Percentiles rank a stretch among this genome's conserved stretches.
Conservation (phyloP, 2,888 invertebrate genomes). For the Myopa testacea region DNA sequence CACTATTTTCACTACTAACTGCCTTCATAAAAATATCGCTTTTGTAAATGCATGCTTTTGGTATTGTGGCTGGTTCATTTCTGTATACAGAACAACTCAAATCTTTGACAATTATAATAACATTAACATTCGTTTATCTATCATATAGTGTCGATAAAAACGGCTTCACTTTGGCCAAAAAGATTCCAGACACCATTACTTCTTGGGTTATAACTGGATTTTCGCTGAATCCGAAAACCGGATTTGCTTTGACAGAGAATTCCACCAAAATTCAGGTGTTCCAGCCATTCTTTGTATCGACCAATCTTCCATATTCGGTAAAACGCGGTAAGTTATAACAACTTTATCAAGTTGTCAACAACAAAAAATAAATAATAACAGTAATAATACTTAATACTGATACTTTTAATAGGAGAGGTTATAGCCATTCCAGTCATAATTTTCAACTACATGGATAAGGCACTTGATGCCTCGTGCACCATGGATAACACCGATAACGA, state of each 20-base stretch:
- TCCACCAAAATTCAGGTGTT: slow-evolving; percentile 80
- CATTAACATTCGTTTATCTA: no score
- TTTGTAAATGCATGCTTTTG: no score
- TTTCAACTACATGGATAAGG: slow-evolving; percentile 86
- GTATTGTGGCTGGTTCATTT: no score
- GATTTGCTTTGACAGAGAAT: slow-evolving; percentile 80
- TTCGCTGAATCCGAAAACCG: slow-evolving; percentile 79
- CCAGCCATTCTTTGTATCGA: slow-evolving; percentile 85
- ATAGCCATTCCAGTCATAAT: slow-evolving; percentile 88
- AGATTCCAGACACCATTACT: slow-evolving; percentile 84
- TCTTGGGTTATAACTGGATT: slow-evolving; percentile 89
- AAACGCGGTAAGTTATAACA: slow-evolving; percentile 80
- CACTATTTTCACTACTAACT: no score
- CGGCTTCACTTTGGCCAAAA: slow-evolving; percentile 66
- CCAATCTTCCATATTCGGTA: slow-evolving; percentile 90
- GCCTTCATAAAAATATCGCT: no score
- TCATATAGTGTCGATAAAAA: slow-evolving; percentile 54
- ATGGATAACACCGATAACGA: slow-evolving; percentile 84
- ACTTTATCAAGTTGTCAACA: not conserved
- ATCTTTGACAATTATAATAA: not conserved
- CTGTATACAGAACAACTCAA: not conserved
- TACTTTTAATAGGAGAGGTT: slow-evolving; percentile 79
- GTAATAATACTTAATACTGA: not conserved
- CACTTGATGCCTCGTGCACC: slow-evolving; percentile 83
- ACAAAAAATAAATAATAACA: not conserved